phyloP scores from a whole-genome alignment of 2,797 vertebrate genomes.

The Nannoperca australis region DNA sequence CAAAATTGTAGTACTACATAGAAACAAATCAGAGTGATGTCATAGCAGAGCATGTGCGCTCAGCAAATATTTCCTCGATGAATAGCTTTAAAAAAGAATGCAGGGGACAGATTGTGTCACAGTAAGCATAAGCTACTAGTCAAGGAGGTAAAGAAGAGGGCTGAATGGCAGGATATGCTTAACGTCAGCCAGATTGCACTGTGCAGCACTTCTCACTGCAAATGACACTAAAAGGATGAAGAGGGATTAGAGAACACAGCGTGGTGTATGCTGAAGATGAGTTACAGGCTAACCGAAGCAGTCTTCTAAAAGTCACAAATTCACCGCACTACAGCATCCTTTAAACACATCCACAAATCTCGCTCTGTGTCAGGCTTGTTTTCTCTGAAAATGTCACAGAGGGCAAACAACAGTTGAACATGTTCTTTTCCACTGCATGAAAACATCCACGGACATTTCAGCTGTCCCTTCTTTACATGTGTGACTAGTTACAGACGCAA shows the following conservation, averaged over 20 bases:
- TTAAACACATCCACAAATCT: conserved; percentile 53
- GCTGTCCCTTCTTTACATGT: conserved; percentile 14
- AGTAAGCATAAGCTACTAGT: conserved; percentile 72
- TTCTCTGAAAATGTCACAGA: conserved; percentile 50
- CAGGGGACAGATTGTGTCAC: conserved; percentile 79
- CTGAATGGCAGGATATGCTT: conserved; percentile 80
- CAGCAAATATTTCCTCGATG: conserved; percentile 63
- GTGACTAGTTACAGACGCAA: conserved; percentile 33
- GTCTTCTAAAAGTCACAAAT: conserved; percentile 55
- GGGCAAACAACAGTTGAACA: conserved; percentile 51
- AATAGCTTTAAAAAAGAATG: conserved; percentile 62
- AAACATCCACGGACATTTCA: conserved; percentile 15
- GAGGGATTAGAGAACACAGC: conserved; percentile 76
- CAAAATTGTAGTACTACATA: conserved; percentile 4
- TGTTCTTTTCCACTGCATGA: neutral
- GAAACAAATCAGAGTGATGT: conserved; percentile 22
- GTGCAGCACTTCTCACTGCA: conserved; percentile 75
- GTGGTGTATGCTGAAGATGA: conserved; percentile 47
- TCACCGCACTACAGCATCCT: conserved; percentile 33
- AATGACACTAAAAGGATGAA: conserved; percentile 77
- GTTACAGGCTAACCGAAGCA: conserved; percentile 49
- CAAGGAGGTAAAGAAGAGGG: conserved; percentile 71
- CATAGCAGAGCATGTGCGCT: conserved; percentile 49
- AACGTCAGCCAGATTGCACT: conserved; percentile 80
- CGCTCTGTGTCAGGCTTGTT: conserved; percentile 24